Conservation (phyloP, 2,888 invertebrate species). For the Bhutanitis thaidina region DNA sequence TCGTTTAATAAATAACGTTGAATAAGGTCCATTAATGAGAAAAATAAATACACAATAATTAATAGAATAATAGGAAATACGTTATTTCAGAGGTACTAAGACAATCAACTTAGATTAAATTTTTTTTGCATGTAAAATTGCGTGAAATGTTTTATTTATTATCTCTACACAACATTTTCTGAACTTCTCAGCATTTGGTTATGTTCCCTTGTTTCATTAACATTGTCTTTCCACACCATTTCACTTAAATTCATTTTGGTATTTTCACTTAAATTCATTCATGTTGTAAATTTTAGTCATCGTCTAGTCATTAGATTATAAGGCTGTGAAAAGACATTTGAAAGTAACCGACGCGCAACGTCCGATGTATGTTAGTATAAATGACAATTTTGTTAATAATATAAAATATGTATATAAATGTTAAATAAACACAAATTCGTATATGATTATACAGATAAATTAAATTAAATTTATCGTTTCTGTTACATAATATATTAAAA, state of each 20-base stretch:
- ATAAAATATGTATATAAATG: constrained; percentile 10
- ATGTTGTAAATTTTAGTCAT: constrained; percentile 36
- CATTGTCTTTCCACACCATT: background rate
- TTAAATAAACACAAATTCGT: constrained; percentile 7
- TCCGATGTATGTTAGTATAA: background rate
- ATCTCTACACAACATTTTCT: no score
- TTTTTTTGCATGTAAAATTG: no score
- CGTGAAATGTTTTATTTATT: no score
- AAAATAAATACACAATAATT: no score
- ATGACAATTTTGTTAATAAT: background rate
- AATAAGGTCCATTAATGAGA: no score
- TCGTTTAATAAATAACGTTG: no score
- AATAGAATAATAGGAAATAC: no score
- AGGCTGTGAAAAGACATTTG: constrained; percentile 67
- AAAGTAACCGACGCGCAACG: background rate
- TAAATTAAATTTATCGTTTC: constrained; percentile 7
- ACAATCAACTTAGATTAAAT: no score
- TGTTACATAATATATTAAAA: background rate
- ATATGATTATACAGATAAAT: background rate
- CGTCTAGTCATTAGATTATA: constrained; percentile 68
- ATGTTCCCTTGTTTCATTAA: no score
- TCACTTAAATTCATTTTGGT: no score
- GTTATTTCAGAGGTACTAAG: no score
- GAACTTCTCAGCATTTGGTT: no score
- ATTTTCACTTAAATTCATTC: background rate